Conservation (phyloP, 2,888 invertebrate genomes). For the Lasioglossum malachurum region DNA sequence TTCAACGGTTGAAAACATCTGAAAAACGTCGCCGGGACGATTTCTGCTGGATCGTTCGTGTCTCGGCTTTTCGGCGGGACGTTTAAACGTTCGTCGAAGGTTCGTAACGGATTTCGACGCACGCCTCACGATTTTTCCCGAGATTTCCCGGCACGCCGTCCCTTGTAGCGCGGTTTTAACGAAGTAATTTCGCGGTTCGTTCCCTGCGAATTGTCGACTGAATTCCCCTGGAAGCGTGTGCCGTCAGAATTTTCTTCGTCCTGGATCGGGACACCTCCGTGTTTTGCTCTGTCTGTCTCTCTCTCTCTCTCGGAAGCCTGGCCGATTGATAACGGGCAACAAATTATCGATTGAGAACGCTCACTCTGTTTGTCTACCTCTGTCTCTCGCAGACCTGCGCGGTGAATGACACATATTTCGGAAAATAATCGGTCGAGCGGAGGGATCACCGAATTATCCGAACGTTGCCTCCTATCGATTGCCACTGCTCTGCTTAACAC, state of each 20-base stretch:
- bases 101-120: neutral
- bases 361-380: neutral
- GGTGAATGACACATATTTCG: conserved; percentile 22
- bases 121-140: neutral
- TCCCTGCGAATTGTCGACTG: neutral
- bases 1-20: neutral
- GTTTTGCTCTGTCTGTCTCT: neutral
- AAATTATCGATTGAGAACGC: conserved; percentile 45
- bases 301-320: neutral
- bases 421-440: conserved; percentile 14
- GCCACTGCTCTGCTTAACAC: neutral
- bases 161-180: neutral
- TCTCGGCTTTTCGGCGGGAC: neutral
- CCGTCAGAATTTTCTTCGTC: conserved; percentile 24
- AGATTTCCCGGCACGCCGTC: neutral
- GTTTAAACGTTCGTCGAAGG: neutral
- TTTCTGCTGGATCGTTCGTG: neutral
- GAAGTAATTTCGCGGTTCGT: conserved; percentile 13
- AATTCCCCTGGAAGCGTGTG: neutral
- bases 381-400: conserved; percentile 22
- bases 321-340: conserved; percentile 39
- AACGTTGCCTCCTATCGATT: neutral
- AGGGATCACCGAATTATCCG: conserved; percentile 5
- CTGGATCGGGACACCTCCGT: conserved; percentile 11
- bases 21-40: neutral